Evolutionary conservation across 2,113 vertebrate species (phyloP).

Genomic region (Electrona antarctica): DNA sequence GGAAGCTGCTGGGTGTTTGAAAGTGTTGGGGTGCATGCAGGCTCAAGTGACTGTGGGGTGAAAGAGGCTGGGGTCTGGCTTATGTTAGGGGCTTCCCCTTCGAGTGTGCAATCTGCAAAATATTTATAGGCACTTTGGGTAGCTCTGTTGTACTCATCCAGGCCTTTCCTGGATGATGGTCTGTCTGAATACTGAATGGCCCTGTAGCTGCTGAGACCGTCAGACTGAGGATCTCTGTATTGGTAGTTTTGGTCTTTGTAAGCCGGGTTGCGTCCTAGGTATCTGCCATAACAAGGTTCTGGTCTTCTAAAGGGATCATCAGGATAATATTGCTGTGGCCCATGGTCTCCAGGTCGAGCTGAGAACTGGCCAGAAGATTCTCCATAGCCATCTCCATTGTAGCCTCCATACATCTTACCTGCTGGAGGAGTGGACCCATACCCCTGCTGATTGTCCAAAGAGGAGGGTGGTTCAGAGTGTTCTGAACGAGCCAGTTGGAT

Average conservation of each 20-base stretch:
- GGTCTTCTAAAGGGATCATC: slow-evolving; percentile 82
- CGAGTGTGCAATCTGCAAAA: slow-evolving; percentile 82
- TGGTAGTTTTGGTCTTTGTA: slow-evolving; percentile 81
- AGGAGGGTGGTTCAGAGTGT: slow-evolving; percentile 77
- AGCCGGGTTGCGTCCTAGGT: slow-evolving; percentile 65
- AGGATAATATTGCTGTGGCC: slow-evolving; percentile 87
- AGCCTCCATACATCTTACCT: slow-evolving; percentile 68
- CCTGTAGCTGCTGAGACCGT: slow-evolving; percentile 87
- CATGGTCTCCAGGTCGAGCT: slow-evolving; percentile 78
- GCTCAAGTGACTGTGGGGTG: slow-evolving; percentile 44
- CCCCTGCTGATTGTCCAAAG: slow-evolving; percentile 78
- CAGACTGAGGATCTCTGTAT: slow-evolving; percentile 83
- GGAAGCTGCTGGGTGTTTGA: slow-evolving; percentile 30
- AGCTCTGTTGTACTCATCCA: slow-evolving; percentile 81
- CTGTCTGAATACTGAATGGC: slow-evolving; percentile 93
- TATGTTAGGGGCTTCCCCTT: slow-evolving; percentile 54
- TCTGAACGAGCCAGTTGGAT: slow-evolving; percentile 68
- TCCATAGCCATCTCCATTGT: slow-evolving; percentile 78
- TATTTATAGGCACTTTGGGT: slow-evolving; percentile 89
- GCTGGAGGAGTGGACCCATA: slow-evolving; percentile 70
- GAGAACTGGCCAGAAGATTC: slow-evolving; percentile 78
- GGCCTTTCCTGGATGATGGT: slow-evolving; percentile 86
- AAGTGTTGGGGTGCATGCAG: slow-evolving; percentile 15
- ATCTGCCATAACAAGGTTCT: slow-evolving; percentile 78
- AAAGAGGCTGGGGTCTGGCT: slow-evolving; percentile 48